Percentiles rank a stretch among this genome's conserved stretches.
phyloP scores from a whole-genome alignment of 2,113 vertebrate genomes.

The Hippoglossus stenolepis region DNA sequence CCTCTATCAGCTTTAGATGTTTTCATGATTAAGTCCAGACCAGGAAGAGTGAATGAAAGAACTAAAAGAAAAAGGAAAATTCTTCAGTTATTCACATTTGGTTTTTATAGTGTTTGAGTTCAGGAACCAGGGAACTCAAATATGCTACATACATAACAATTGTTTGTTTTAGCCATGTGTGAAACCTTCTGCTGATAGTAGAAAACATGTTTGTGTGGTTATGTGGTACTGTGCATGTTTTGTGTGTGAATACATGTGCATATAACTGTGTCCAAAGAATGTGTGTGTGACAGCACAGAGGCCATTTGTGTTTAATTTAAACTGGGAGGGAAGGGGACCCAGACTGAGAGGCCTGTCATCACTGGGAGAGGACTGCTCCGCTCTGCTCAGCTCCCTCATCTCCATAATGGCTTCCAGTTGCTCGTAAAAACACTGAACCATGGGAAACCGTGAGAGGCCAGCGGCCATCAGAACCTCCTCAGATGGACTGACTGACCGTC shows the following conservation, averaged over 20 bases:
- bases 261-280: constrained; percentile 21
- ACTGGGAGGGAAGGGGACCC: constrained; percentile 68
- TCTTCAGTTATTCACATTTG: background rate
- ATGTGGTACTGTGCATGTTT: constrained; percentile 19
- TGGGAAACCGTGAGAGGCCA: constrained; percentile 75
- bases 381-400: constrained; percentile 78
- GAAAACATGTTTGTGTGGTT: constrained; percentile 12
- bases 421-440: constrained; percentile 79
- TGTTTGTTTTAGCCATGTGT: constrained; percentile 29
- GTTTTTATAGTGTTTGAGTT: background rate
- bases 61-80: too few species aligned
- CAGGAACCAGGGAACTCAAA: constrained; percentile 5
- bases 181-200: constrained; percentile 4
- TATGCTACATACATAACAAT: background rate
- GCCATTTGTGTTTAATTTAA: constrained; percentile 84
- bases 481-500: constrained; percentile 30
- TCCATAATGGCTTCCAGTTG: constrained; percentile 85
- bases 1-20: constrained; percentile 29
- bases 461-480: constrained; percentile 60
- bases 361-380: constrained; percentile 72
- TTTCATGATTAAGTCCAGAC: constrained; percentile 45
- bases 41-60: background rate
- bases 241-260: constrained; percentile 20
- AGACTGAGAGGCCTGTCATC: constrained; percentile 81
- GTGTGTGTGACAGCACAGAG: constrained; percentile 56